Conservation (phyloP, 2,113 vertebrate genomes). For the Notarius quadriscutis region DNA sequence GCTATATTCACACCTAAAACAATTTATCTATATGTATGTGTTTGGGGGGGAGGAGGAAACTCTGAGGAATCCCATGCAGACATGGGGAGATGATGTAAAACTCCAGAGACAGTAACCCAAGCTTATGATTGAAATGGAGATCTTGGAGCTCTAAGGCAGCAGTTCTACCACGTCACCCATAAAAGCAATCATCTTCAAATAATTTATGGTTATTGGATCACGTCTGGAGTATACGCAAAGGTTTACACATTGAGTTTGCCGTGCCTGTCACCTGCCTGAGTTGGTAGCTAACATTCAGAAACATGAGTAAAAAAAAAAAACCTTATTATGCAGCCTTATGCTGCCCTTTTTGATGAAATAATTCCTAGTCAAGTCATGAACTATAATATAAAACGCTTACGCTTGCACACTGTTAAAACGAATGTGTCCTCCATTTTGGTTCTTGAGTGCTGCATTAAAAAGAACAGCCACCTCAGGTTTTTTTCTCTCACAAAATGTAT, state of each 20-base stretch:
- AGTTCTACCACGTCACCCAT: neutral
- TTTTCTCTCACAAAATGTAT: neutral
- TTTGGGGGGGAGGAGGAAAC: neutral
- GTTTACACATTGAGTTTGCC: neutral
- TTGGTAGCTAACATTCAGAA: neutral
- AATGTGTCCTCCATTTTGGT: neutral
- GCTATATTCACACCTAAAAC: neutral
- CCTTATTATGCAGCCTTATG: neutral
- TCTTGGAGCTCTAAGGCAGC: neutral
- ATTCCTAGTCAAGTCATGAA: neutral
- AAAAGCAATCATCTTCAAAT: neutral
- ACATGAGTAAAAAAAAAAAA: neutral
- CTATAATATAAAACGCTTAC: neutral
- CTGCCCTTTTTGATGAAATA: neutral
- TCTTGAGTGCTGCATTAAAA: neutral
- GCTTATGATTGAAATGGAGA: neutral
- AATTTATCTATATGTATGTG: neutral
- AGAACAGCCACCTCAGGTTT: neutral
- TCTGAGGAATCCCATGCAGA: neutral
- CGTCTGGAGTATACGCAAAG: neutral
- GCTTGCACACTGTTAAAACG: neutral
- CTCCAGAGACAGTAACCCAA: neutral
- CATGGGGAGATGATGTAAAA: neutral
- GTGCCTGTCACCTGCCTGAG: neutral
- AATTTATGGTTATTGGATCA: neutral